Evolutionary conservation across 30 jellyfish, hydroid and myxozoan species (phyloP), one percentile per base, ranked within the genome.

Genomic region (Cassiopea andromeda): DNA sequence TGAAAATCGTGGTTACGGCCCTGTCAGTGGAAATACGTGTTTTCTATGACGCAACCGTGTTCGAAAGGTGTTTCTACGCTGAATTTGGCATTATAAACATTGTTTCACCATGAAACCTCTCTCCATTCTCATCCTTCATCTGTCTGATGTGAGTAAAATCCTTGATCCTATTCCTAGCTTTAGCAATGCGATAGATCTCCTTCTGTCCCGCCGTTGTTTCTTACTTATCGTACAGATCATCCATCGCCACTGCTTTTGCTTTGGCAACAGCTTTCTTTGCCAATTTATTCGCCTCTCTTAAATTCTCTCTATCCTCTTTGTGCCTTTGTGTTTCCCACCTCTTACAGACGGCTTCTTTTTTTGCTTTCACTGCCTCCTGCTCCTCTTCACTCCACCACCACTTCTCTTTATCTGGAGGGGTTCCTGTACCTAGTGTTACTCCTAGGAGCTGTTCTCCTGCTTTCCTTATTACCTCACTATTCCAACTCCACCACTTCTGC

Each of bases 381-480:
- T 18, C 78, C 15, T 61, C 68, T 48, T 60, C 80, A 67, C 60
- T 50, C 81, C 81, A 64, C 80, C 90, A 81, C 90, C 81, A 81
- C 44, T 80, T 61, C 77, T 81, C 69, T 6, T 75, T 75, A 59
- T 75, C 82, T 3, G 3, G 59, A 3, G 82, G 82, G 2, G 75
- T 19, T 6, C 75, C 75, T 66, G 7, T 7, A 2, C 75, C 75
- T 19, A 19, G 15, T 66, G 45, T 66, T 19, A 3, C 15, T 66
- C 75, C 75, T 6, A 66, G 15, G 3, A 2, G 19, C 6, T 14
- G 18, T 66, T 66, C 45, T 6, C 75, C 18, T 2, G 15, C 45
- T 14, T 19, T 66, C 15, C 38, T 13, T 2, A 14, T 66, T 3
- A 19, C 18, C 45, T 66, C 6, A 13, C 45, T 13, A 19, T 66